Conservation (phyloP, 2,113 vertebrate species). For the Pandion haliaetus region DNA sequence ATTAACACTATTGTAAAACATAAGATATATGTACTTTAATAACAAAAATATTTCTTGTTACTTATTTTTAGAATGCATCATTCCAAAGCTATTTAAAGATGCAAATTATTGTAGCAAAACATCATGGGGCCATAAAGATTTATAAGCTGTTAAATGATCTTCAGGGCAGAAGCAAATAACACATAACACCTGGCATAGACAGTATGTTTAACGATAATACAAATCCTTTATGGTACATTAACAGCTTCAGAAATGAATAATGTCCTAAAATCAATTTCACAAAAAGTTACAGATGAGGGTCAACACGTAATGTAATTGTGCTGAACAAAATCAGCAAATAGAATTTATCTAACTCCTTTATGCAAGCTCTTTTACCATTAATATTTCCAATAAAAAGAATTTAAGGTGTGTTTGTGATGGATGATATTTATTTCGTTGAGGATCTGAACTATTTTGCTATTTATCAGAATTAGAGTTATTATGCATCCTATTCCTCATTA, state of each 20-base stretch:
- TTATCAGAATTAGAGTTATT: conserved; percentile 76
- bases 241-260: conserved; percentile 75
- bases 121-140: conserved; percentile 58
- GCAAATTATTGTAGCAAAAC: conserved; percentile 25
- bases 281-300: conserved; percentile 78
- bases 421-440: conserved; percentile 78
- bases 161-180: conserved; percentile 63
- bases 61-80: neutral
- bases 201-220: conserved; percentile 69
- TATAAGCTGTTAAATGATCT: conserved; percentile 69
- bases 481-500: conserved; percentile 71
- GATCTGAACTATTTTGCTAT: conserved; percentile 72
- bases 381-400: conserved; percentile 77
- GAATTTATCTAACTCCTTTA: conserved; percentile 70
- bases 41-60: neutral
- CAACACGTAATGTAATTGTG: conserved; percentile 71
- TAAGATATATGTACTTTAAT: neutral
- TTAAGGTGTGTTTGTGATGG: conserved; percentile 72
- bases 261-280: conserved; percentile 66
- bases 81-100: conserved; percentile 23
- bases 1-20: neutral
- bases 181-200: conserved; percentile 72
- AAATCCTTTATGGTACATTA: conserved; percentile 78
- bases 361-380: conserved; percentile 60
- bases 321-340: conserved; percentile 65